phyloP scores from a whole-genome alignment of 2,113 vertebrate genomes.

The Carettochelys insculpta region DNA sequence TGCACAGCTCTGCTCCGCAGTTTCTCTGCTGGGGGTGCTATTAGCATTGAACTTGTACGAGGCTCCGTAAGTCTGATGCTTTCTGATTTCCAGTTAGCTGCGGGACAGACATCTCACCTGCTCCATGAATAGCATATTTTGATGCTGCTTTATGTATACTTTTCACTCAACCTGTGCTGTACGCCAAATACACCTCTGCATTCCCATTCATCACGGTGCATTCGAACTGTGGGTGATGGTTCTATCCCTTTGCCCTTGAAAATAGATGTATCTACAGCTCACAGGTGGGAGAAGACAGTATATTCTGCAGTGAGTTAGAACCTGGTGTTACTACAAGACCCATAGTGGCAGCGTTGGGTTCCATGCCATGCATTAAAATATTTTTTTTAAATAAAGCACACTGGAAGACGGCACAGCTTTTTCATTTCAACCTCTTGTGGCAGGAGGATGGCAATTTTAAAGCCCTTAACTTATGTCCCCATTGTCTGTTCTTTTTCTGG shows the following conservation, averaged over 20 bases:
- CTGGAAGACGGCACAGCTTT: not conserved
- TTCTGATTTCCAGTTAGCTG: not conserved
- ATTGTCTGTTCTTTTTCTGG: not conserved
- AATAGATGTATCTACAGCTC: not conserved
- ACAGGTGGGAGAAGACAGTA: not conserved
- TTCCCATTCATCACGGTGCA: not conserved
- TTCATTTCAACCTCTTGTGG: not conserved
- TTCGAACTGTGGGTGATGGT: not conserved
- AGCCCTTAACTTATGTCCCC: not conserved
- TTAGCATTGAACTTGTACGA: not conserved
- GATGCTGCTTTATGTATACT: constrained; percentile 10
- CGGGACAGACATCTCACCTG: not conserved
- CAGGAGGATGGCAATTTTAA: not conserved
- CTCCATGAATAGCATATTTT: not conserved
- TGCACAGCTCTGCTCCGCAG: constrained; percentile 43
- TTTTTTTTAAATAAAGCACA: constrained; percentile 60
- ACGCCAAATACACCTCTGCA: not conserved
- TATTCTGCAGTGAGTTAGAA: not conserved
- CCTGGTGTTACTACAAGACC: not conserved
- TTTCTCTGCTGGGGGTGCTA: not conserved
- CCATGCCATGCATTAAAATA: not conserved
- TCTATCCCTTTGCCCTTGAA: not conserved
- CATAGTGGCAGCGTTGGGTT: not conserved
- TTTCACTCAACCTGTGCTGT: not conserved
- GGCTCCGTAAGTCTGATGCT: not conserved